phyloP scores from a whole-genome alignment of 2,797 vertebrate genomes.

The Typhlichthys subterraneus region DNA sequence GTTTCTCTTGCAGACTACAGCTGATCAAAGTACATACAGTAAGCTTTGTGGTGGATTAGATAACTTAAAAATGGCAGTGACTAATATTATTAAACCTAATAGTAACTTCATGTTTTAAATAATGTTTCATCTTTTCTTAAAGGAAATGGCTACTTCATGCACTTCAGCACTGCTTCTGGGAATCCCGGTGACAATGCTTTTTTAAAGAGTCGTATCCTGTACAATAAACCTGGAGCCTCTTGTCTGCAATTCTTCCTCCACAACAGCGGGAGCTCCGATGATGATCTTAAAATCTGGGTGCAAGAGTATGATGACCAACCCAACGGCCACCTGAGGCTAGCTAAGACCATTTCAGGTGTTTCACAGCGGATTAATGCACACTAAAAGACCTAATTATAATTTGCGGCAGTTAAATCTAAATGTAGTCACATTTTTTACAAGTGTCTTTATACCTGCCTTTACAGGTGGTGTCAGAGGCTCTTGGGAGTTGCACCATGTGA shows the following conservation, averaged over 20 bases:
- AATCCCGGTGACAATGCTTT: conserved; percentile 50
- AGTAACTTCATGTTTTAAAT: too few relatives aligned
- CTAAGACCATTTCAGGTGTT: conserved; percentile 63
- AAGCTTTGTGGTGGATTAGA: background rate
- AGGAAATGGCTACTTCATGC: conserved; percentile 88
- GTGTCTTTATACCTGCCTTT: background rate
- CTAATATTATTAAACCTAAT: background rate
- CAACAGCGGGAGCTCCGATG: conserved; percentile 70
- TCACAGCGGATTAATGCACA: background rate
- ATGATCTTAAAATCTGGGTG: conserved; percentile 77
- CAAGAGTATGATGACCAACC: conserved; percentile 68
- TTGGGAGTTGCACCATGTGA: conserved; percentile 84
- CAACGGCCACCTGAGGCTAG: conserved; percentile 36
- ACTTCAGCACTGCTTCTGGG: conserved; percentile 75
- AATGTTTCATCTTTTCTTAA: conserved; percentile 33
- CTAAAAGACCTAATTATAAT: too few relatives aligned
- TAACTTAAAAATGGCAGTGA: background rate
- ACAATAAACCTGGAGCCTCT: conserved; percentile 82
- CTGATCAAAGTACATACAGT: conserved; percentile 32
- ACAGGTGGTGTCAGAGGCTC: conserved; percentile 65
- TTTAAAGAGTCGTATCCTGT: conserved; percentile 83
- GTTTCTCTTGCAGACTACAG: too few relatives aligned
- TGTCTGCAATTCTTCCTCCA: conserved; percentile 89
- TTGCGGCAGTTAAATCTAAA: background rate
- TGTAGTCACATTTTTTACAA: background rate